Conservation (phyloP, 2,888 invertebrate species). For the Eupithecia exiguata region DNA sequence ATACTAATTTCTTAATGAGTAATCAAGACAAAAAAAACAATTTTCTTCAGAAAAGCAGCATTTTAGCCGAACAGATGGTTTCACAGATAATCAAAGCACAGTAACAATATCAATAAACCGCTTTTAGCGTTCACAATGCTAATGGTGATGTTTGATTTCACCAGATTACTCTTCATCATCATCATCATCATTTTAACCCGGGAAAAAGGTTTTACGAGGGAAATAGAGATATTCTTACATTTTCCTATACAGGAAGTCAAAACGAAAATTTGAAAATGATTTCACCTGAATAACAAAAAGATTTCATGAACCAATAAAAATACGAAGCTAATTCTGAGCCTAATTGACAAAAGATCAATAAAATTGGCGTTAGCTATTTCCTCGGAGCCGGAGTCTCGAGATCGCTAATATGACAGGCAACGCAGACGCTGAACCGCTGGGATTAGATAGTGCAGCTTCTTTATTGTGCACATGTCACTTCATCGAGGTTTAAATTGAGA, state of each 20-base stretch:
- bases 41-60: slow-evolving; percentile 12
- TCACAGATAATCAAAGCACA: slow-evolving; percentile 38
- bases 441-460: slow-evolving; percentile 19
- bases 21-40: background rate
- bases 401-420: slow-evolving; percentile 30
- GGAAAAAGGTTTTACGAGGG: background rate
- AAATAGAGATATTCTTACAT: too few relatives aligned
- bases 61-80: slow-evolving; percentile 34
- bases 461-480: slow-evolving; percentile 1
- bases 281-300: background rate
- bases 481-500: background rate
- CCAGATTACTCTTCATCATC: slow-evolving; percentile 4
- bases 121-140: slow-evolving; percentile 41
- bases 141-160: slow-evolving; percentile 40
- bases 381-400: background rate
- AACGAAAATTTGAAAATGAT: background rate
- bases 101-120: slow-evolving; percentile 36
- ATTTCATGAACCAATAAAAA: background rate
- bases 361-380: slow-evolving; percentile 13
- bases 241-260: background rate
- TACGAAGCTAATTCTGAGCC: slow-evolving; percentile 14
- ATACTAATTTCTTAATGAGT: background rate
- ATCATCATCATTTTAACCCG: background rate
- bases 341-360: slow-evolving; percentile 23
- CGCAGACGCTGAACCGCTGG: slow-evolving; percentile 17